Percentiles rank a stretch among this genome's conserved stretches.
Conservation (phyloP, 2,113 vertebrate species). For the Elanus axillaris region DNA sequence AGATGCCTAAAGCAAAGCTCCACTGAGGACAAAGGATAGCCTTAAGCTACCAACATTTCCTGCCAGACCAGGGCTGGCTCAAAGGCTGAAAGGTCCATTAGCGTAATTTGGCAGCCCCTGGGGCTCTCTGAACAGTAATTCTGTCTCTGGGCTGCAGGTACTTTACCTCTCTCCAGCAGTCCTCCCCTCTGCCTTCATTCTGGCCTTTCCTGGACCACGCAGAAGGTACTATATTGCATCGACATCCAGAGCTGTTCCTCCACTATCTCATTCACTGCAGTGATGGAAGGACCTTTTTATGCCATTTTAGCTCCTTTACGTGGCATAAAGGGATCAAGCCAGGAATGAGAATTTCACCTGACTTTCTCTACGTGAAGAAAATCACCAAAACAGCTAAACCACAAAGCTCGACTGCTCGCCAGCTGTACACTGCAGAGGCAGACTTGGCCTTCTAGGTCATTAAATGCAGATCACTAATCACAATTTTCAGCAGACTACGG, state of each 20-base stretch:
- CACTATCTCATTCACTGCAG: background rate
- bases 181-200: background rate
- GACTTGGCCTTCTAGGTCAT: background rate
- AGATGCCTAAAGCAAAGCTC: background rate
- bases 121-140: background rate
- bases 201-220: fast-evolving
- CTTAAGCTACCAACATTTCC: background rate
- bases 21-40: background rate
- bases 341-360: background rate
- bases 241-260: background rate
- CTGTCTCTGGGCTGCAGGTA: background rate
- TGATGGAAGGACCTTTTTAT: background rate
- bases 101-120: background rate
- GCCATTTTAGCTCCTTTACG: background rate
- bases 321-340: background rate
- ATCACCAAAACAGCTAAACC: background rate
- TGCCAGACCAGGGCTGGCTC: background rate
- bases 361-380: background rate
- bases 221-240: background rate
- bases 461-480: background rate
- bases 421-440: background rate
- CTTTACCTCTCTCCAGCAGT: background rate
- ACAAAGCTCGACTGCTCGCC: fast-evolving
- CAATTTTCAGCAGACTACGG: background rate
- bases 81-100: background rate